These are phyloP conservation scores for Ectobius pallidus DNA, from an alignment of 2,888 invertebrate genomes.

Conservation along the genomic window DNA sequence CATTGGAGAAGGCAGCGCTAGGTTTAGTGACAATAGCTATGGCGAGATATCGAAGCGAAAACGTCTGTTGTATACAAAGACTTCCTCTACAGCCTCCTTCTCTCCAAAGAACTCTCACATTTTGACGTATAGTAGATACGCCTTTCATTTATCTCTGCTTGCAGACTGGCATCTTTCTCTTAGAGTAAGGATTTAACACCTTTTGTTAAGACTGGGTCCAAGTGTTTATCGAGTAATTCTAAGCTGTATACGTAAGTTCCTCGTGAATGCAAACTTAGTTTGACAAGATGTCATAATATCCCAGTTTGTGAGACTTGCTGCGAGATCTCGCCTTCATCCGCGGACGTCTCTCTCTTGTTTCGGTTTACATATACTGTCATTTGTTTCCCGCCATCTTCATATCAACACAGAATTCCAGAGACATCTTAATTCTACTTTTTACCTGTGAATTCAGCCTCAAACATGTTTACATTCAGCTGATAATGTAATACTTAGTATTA, in stretches of 20 bases:
- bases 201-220: conserved; percentile 27
- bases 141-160: conserved; percentile 10
- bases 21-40: conserved; percentile 17
- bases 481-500: too few relatives aligned
- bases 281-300: conserved; percentile 15
- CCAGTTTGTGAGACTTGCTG: not conserved
- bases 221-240: conserved; percentile 22
- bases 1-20: not conserved
- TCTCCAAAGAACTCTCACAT: not conserved
- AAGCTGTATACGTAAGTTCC: not conserved
- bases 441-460: not conserved
- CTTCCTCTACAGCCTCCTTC: not conserved
- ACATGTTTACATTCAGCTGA: too few relatives aligned
- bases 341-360: not conserved
- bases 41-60: conserved; percentile 20
- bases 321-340: not conserved
- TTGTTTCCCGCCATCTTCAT: conserved; percentile 9
- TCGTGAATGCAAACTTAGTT: conserved; percentile 14
- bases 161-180: too few relatives aligned
- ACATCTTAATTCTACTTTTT: not conserved
- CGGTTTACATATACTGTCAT: not conserved
- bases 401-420: not conserved
- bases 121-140: conserved; percentile 17
- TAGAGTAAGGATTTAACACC: conserved; percentile 24
- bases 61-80: conserved; percentile 13